Conservation (phyloP, 2,888 invertebrate species). For the Calameuta pallipes region DNA sequence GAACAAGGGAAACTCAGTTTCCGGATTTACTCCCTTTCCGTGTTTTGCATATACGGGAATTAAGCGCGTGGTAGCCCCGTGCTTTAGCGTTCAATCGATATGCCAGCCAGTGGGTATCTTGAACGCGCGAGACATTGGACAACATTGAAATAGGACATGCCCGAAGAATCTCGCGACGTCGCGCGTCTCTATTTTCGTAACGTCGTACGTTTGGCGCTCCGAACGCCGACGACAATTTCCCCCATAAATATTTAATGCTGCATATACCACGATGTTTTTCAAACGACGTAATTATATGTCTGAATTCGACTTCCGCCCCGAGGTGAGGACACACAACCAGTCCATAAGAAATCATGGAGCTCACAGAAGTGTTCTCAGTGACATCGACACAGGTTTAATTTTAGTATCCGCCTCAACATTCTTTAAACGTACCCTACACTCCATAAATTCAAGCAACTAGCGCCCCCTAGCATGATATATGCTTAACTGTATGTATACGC, state of each 20-base stretch:
- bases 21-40: neutral
- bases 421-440: neutral
- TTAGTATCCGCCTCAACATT: neutral
- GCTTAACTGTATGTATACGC: neutral
- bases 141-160: neutral
- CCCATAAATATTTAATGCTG: neutral
- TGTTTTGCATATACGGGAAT: neutral
- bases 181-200: neutral
- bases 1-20: neutral
- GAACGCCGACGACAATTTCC: neutral
- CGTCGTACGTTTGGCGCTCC: neutral
- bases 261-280: neutral
- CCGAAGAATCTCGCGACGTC: neutral
- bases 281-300: neutral
- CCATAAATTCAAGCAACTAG: neutral
- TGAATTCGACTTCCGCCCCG: neutral
- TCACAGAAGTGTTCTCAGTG: neutral
- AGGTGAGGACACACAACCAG: neutral
- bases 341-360: neutral
- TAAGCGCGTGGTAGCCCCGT: neutral
- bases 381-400: neutral
- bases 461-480: neutral
- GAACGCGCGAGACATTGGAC: neutral
- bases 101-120: neutral
- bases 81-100: neutral